Evolutionary conservation across 2,888 invertebrate genomes (phyloP), one percentile per base, ranked within the genome.

Genomic region (Leistus spinibarbis): DNA sequence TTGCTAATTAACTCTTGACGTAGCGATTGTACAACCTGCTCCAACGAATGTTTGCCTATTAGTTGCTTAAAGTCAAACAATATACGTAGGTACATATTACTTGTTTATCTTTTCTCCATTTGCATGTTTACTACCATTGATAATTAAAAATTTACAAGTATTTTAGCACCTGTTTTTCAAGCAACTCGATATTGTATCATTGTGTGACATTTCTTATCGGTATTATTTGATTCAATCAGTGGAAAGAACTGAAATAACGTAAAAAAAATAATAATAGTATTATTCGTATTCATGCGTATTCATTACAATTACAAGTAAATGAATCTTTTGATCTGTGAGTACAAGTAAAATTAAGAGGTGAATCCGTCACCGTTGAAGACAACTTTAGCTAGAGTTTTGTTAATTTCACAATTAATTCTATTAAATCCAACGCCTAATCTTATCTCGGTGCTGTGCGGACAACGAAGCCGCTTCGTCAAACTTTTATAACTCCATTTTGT

Each of bases 401-500:
- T 75, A 75, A 75, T 75, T 68, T 75, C 75, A 75, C 75, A 75
- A 75, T 75, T 75, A 75, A 75, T 75, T 75, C 75, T 69, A 69
- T 75, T 75, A 75, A 75, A 75, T 75, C 75, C 75, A 27, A 63
- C 24, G 60, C 54, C 62, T 73, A 73, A 73, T 73, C 73, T 73
- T 67, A 67, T 73, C 73, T 60, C 20, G 24, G 27, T 40, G 7
- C 19, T 66, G 66, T 64, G 17, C 53, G 56, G 17, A 56, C 56
- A 13, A 19, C 71, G 54, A 71, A 71, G 40, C 40, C 40, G 13
- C 40, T 27, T 80, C 81, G 81, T 81, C 81, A 81, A 81, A 81
- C 80, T 81, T 81, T 81, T 80, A 80, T 79, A 81, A 81, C 80
- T 81, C 79, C 79, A 81, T 81, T 80, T 79, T 76, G 79, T 73